Evolutionary conservation across 2,113 vertebrate species (phyloP).

Genomic region (Notothenia rossii): DNA sequence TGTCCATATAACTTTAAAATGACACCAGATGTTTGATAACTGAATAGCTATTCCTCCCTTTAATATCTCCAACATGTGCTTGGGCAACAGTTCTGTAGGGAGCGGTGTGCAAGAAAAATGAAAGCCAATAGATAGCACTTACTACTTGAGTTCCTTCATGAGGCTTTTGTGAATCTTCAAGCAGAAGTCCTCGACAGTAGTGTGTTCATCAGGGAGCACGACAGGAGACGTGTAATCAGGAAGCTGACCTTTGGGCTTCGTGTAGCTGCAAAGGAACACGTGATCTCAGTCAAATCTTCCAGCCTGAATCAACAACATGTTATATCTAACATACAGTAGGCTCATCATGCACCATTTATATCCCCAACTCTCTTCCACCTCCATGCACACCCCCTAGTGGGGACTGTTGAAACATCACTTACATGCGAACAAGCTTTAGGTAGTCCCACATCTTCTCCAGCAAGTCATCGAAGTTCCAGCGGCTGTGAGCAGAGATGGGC

Average conservation of each 20-base stretch:
- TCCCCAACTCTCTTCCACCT: background rate
- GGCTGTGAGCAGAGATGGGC: conserved; percentile 97
- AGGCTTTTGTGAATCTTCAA: conserved; percentile 99
- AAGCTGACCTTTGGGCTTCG: conserved; percentile 99
- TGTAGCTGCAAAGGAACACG: conserved; percentile 88
- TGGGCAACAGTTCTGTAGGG: background rate
- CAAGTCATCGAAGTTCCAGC: conserved; percentile 99
- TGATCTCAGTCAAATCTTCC: conserved; percentile 10
- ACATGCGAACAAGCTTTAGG: conserved; percentile 95
- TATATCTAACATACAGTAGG: background rate
- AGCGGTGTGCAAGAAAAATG: background rate
- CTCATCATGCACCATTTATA: background rate
- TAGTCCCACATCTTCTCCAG: conserved; percentile 98
- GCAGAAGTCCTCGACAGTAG: conserved; percentile 96
- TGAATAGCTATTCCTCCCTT: no score
- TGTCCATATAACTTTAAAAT: no score
- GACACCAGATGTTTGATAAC: no score
- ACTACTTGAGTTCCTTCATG: conserved; percentile 99
- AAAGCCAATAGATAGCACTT: conserved; percentile 74
- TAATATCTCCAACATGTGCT: no score
- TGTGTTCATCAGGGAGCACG: conserved; percentile 90
- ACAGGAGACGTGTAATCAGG: conserved; percentile 97
- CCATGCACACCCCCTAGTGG: background rate
- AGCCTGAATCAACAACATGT: background rate
- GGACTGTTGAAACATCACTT: conserved; percentile 68